These are phyloP conservation scores for Amazona guildingii DNA, from an alignment of 2,113 vertebrate genomes.

Conservation along the genomic window DNA sequence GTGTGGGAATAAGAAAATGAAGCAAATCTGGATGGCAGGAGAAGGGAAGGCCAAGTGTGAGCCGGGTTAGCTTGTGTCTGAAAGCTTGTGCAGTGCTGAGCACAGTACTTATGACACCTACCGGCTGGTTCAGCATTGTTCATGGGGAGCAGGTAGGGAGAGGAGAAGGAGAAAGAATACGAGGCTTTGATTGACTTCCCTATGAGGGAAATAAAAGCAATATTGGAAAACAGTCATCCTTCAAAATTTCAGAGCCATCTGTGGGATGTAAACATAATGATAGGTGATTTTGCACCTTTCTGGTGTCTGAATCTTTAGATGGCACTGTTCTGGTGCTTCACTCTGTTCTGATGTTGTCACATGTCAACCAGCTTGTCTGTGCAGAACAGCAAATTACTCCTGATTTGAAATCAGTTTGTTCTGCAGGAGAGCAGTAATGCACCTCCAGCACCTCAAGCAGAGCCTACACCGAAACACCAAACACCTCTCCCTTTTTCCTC, in stretches of 20 bases:
- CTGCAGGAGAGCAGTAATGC: neutral
- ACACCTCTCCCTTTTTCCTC: neutral
- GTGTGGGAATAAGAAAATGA: neutral
- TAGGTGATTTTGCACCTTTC: neutral
- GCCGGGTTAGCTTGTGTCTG: neutral
- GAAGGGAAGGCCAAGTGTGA: neutral
- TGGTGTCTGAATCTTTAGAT: neutral
- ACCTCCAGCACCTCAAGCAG: neutral
- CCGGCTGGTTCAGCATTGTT: fast-evolving
- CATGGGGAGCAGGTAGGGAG: neutral
- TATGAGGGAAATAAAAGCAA: neutral
- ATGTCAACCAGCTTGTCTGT: neutral
- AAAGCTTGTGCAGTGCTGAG: neutral
- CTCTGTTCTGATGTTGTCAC: neutral
- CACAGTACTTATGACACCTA: neutral
- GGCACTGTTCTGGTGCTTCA: neutral
- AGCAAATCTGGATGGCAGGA: neutral
- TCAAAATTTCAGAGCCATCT: neutral
- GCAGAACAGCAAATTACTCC: neutral
- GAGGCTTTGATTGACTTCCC: neutral
- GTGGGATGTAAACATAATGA: neutral
- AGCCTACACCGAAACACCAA: neutral
- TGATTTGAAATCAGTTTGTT: neutral
- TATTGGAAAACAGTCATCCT: neutral
- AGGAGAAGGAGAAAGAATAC: neutral